phyloP scores from a whole-genome alignment of 2,797 vertebrate species.

The Melanotaenia parkinsoni region DNA sequence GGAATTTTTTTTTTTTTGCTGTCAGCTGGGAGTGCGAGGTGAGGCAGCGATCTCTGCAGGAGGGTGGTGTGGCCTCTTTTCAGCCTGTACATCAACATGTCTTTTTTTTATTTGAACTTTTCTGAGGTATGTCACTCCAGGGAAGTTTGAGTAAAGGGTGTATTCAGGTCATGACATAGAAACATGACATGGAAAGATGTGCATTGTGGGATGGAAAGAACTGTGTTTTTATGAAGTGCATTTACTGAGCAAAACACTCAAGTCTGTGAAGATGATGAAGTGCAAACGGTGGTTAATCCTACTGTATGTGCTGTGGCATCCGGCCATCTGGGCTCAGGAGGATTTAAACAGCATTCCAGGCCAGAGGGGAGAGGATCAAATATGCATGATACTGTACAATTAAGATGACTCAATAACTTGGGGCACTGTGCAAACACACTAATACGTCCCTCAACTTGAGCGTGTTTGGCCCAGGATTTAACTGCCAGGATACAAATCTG shows the following conservation, averaged over 20 bases:
- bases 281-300: conserved; percentile 64
- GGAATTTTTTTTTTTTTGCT: conserved; percentile 46
- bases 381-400: conserved; percentile 65
- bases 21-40: conserved; percentile 53
- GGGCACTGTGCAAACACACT: conserved; percentile 28
- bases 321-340: conserved; percentile 64
- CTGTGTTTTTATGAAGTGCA: conserved; percentile 40
- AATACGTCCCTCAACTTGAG: conserved; percentile 6
- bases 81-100: conserved; percentile 49
- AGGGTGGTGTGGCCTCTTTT: conserved; percentile 61
- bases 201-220: conserved; percentile 31
- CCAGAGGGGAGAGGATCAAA: conserved; percentile 62
- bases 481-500: neutral
- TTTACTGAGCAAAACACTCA: conserved; percentile 26
- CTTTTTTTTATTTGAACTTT: conserved; percentile 43
- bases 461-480: neutral
- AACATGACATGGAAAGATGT: conserved; percentile 20
- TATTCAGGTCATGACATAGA: conserved; percentile 38
- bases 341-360: conserved; percentile 47
- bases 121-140: conserved; percentile 50
- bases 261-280: conserved; percentile 41
- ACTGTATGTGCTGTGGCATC: conserved; percentile 53
- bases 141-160: conserved; percentile 39
- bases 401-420: conserved; percentile 53
- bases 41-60: conserved; percentile 61